Conservation (phyloP, 2,113 vertebrate genomes). For the Elanus axillaris region DNA sequence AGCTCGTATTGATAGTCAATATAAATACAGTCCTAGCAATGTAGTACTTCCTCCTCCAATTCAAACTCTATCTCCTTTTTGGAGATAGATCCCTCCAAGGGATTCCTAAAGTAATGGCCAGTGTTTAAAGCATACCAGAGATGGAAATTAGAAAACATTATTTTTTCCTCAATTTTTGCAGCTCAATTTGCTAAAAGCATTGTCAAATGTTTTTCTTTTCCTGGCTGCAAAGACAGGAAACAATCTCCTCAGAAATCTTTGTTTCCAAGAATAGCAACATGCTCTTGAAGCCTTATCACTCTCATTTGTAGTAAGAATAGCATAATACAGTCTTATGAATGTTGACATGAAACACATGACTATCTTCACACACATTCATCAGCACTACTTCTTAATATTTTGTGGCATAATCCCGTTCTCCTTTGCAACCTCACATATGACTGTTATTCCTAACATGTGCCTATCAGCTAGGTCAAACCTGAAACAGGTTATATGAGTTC, state of each 20-base stretch:
- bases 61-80: background rate
- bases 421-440: background rate
- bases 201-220: background rate
- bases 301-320: background rate
- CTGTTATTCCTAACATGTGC: rapidly evolving
- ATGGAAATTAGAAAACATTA: background rate
- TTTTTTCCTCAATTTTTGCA: background rate
- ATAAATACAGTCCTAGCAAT: background rate
- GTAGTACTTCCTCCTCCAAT: background rate
- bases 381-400: background rate
- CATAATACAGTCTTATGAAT: background rate
- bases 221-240: conserved; percentile 18
- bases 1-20: background rate
- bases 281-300: background rate
- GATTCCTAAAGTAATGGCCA: background rate
- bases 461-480: background rate
- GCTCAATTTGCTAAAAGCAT: background rate
- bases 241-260: background rate
- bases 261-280: conserved; percentile 7
- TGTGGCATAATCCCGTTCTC: background rate
- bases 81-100: no score
- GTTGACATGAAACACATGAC: background rate
- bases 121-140: background rate
- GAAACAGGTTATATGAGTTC: background rate
- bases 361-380: background rate